These are phyloP conservation scores for Oxyruncus cristatus DNA, from an alignment of 2,113 vertebrate genomes.

Conservation along the genomic window DNA sequence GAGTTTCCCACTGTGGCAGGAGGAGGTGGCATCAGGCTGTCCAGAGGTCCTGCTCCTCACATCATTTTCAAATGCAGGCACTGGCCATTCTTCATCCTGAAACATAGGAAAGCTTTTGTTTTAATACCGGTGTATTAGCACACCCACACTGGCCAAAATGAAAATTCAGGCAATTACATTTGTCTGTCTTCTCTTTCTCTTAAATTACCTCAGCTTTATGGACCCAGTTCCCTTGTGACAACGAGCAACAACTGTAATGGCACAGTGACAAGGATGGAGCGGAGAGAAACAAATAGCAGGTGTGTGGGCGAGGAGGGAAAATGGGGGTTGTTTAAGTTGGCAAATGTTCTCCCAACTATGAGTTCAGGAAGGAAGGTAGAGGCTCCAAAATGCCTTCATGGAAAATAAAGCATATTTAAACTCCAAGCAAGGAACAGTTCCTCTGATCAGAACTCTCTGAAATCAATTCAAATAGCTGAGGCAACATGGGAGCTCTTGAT, in stretches of 20 bases:
- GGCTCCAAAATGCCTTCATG: background rate
- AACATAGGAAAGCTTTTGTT: background rate
- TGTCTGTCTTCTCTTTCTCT: background rate
- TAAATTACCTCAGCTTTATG: background rate
- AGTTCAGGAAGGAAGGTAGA: constrained; percentile 1
- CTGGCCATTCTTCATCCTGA: background rate
- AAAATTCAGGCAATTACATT: background rate
- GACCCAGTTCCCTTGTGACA: background rate
- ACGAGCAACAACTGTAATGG: background rate
- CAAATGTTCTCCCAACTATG: background rate
- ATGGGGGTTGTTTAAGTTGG: background rate
- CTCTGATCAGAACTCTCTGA: background rate
- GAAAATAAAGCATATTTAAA: constrained; percentile 4
- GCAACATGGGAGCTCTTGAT: constrained; percentile 26
- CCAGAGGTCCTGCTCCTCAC: background rate
- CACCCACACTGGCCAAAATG: background rate
- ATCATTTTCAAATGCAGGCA: background rate
- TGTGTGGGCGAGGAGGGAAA: background rate
- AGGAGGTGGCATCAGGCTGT: background rate
- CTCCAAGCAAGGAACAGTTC: background rate
- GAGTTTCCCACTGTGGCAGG: background rate
- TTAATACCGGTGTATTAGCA: background rate
- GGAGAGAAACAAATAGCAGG: background rate
- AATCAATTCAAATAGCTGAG: constrained; percentile 6
- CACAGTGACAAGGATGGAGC: background rate